Evolutionary conservation across 2,797 vertebrate species (phyloP), one percentile per base, ranked within the genome.

Genomic region (Micromesistius poutassou): DNA sequence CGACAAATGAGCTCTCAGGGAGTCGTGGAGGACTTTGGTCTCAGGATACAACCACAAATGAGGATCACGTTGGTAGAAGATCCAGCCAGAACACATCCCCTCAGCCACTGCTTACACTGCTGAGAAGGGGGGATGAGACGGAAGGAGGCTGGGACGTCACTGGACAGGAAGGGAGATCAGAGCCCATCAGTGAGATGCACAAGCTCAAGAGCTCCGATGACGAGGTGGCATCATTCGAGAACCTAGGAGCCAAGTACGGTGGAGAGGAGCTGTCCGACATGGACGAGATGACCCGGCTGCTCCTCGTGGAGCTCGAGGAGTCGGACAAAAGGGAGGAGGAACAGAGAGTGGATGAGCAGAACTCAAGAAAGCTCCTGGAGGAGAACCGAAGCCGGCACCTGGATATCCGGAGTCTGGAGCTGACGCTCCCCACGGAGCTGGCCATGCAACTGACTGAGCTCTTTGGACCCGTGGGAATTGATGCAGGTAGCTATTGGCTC

Each of bases 391-490:
- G 73, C 40, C 71, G 72, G 40, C 86, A 95, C 74, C 84, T 99
- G 86, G 91, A 91, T 76, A 97, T 99, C 88, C 93, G 96, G 86
- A 95, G 94, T 38, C 86, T 99, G 80, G 98, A 99, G 82, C 90
- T 99, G 76, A 94, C 95, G 74, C 93, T 99, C 19, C 93, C 97
- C 80, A 96, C 97, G 46, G 98, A 99, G 86, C 86, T 99, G 89
- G 98, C 97, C 3, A 88, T 98, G 66, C 98, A 99, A 31, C 91
- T 99, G 36, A 95, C 90, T 78, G 98, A 99, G 83, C 94, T 99
- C 83, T 99, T 98, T 87, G 98, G 98, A n/a, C 96, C 97, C 46
- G 96, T 99, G 76, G 98, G 97, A 79, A 87, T 97, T 81, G 95
- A 97, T 86, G 92, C 95, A 97, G 97, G 98, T 99, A 97, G 91